Evolutionary conservation across 2,113 vertebrate genomes (phyloP).

Genomic region (Rhegmatorhina hoffmannsi): DNA sequence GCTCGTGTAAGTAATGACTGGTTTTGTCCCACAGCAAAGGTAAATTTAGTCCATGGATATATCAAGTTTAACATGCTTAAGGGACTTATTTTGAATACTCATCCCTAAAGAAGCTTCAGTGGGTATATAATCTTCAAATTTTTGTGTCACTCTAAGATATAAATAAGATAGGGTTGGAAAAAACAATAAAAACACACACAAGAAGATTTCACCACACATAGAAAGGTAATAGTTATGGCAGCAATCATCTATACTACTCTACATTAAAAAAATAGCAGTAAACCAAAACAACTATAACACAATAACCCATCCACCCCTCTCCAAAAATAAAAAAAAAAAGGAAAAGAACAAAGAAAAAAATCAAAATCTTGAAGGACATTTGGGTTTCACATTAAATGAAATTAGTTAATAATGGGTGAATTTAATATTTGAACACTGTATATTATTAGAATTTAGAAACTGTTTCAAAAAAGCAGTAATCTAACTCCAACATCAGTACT

Average conservation of each 20-base stretch:
- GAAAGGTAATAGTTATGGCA: neutral
- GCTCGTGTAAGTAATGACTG: neutral
- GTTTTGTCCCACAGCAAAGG: neutral
- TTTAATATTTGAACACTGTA: neutral
- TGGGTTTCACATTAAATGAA: neutral
- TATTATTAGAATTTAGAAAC: neutral
- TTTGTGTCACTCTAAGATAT: neutral
- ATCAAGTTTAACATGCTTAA: neutral
- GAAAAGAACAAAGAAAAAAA: neutral
- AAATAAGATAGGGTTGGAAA: neutral
- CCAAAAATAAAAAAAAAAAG: neutral
- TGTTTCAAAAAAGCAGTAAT: neutral
- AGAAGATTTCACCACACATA: neutral
- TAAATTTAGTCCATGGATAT: neutral
- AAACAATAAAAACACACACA: neutral
- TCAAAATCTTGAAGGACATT: neutral
- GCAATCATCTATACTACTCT: neutral
- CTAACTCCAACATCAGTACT: neutral
- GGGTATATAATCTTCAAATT: neutral
- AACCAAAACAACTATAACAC: neutral
- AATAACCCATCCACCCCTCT: accelerated
- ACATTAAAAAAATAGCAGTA: neutral
- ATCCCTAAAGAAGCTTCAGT: neutral
- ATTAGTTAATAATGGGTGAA: neutral
- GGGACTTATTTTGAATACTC: neutral